Evolutionary conservation across 2,113 vertebrate genomes (phyloP), one percentile per base, ranked within the genome.

Genomic region (Geococcyx californianus): DNA sequence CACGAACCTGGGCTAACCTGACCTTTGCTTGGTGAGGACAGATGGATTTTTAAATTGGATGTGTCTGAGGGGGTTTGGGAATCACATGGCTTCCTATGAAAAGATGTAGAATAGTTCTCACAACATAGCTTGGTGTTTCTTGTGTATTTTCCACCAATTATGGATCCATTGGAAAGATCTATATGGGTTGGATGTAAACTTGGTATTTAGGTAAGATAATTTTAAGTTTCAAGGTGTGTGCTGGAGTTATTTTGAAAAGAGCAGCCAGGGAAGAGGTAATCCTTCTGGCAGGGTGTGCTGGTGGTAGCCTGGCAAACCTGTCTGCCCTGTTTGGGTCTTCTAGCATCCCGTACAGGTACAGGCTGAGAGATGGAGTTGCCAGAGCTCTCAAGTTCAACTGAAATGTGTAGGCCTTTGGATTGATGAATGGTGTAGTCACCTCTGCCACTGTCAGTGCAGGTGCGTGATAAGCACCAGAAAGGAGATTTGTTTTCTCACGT

Each of bases 141-240:
- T 1, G 1, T 69, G 17, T 1, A 6, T 47, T 80, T 91, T 25
- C 0, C 7, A 80, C 5, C 4, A 69, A 3, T 40, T 63, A 16
- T 29, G 55, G 9, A 24, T 40, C 18, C 16, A 0, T 13, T 75
- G 44, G 42, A 81, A 87, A 69, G 26, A 29, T 49, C 64, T 62
- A 0, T 15, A 29, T 6, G 23, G 11, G 4, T 21, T 1, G 0
- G 7, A n/a, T 28, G 15, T 33, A 58, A 78, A n/a, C 34, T 3
- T 51, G 16, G 51, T 1, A 19, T 87, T 74, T 20, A 36, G 45
- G 9, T 34, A 59, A 84, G 24, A 19, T 3, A 1, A 9, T 15
- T 42, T 67, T 86, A 49, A 68, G 34, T 52, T 76, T 9, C 5
- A 8, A 0, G 1, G 25, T 1, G 1, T 20, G 15, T 54, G 33